Base-by-base conservation (phyloP, 2,888 invertebrate genomes). In the Hyppa rectilinea region DNA sequence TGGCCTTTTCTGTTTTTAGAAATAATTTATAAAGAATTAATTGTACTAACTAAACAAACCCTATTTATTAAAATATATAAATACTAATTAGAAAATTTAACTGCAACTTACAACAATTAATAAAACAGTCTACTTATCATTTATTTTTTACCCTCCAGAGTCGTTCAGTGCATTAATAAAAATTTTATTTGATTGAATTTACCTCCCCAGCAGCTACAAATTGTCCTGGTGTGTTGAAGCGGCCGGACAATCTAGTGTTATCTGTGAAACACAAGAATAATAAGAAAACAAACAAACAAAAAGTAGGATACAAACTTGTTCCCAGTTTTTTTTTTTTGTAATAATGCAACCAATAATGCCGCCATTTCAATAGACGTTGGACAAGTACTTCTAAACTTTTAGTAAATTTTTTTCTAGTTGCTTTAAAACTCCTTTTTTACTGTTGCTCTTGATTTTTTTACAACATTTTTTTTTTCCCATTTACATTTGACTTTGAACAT, bases 141-240 rank as follows among this genome's bases (percentile, higher is more conserved):
- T 23, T 53, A 45, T 23, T 36, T 55, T 53, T 29, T 56, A 70
- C 36, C 49, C 31, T 78, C 23, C 71, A 20, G 53, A 65, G 36
- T 40, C 9, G 9, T 34, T 78, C 36, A 55, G 36, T 47, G 20
- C n/a, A 40, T 53, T 10, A 63, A 62, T 58, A 59, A 56, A 2
- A 55, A 43, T 55, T 47, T 2, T 40, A 70, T 31, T 34, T n/a
- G 20, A 20, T 14, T 36, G 40, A 67, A 82, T 70, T 86, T 87
- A 94, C 94, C 89, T 91, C 89, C 73, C 83, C 87, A 3, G 89
- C 87, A 17, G 92, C 47, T 23, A 92, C 90, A 77, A 94, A 94
- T 59, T 90, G 89, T 23, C 92, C 92, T 0, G 92, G 86, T 2
- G 85, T 85, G 80, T 92, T 94, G 87, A 74, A 94, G 62, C 93